phyloP scores from a whole-genome alignment of 2,888 invertebrate genomes.

The Drosophila nr. fundita region DNA sequence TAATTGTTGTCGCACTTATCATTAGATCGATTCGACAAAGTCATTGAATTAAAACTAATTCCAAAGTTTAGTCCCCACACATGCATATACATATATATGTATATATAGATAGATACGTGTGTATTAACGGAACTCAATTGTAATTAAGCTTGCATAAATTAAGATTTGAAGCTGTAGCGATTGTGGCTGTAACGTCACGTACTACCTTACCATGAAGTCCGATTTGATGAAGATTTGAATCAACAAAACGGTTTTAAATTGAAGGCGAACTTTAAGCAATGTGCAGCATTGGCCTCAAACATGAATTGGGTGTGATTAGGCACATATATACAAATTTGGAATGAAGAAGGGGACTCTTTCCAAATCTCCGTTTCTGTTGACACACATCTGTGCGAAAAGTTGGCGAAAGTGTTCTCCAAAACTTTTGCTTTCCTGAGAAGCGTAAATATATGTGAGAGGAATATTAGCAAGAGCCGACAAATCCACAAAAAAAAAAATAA shows the following conservation, averaged over 20 bases:
- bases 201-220: constrained; percentile 68
- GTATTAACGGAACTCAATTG: constrained; percentile 63
- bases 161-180: constrained; percentile 48
- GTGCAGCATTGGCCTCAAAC: constrained; percentile 54
- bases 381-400: constrained; percentile 1
- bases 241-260: constrained; percentile 50
- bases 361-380: neutral
- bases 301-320: constrained; percentile 56
- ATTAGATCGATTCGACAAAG: constrained; percentile 49
- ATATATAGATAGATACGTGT: constrained; percentile 18
- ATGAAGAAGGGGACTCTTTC: constrained; percentile 9
- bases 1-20: constrained; percentile 46
- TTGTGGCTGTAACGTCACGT: constrained; percentile 49
- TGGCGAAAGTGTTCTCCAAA: constrained; percentile 8
- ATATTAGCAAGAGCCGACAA: constrained; percentile 46
- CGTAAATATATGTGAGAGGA: constrained; percentile 15
- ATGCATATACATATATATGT: neutral
- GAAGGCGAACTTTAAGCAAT: constrained; percentile 59
- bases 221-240: constrained; percentile 54
- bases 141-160: constrained; percentile 73
- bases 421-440: constrained; percentile 31
- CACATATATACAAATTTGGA: neutral
- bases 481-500: constrained; percentile 32
- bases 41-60: constrained; percentile 64
- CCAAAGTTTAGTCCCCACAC: constrained; percentile 47